phyloP scores from a whole-genome alignment of 64 coral and sea anemone species.

The Pocillopora verrucosa region DNA sequence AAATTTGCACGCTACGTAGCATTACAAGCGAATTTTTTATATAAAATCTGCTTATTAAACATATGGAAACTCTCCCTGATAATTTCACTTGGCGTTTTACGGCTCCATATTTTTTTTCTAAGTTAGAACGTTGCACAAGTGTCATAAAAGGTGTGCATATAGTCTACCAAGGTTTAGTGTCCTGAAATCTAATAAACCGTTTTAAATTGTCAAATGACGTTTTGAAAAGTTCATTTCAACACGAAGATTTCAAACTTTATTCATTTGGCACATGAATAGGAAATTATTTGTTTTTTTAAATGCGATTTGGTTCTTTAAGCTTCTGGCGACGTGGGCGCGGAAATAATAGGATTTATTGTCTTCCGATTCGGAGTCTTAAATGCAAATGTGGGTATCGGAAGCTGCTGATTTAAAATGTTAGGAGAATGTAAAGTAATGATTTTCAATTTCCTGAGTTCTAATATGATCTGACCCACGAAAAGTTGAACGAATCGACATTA shows the following conservation, averaged over 20 bases:
- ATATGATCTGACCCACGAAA: not conserved
- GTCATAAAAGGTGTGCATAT: no score
- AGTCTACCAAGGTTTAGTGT: not conserved
- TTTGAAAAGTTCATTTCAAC: not conserved
- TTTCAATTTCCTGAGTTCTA: not conserved
- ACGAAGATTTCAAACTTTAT: not conserved
- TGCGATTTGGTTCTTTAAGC: not conserved
- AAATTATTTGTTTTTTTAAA: not conserved
- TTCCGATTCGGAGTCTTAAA: not conserved
- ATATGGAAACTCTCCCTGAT: no score
- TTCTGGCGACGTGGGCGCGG: not conserved
- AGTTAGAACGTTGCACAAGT: no score
- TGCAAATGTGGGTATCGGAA: not conserved
- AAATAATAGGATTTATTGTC: constrained; percentile 8
- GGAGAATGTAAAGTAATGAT: not conserved
- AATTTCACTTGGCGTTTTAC: no score
- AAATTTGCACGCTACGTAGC: no score
- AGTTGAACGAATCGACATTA: not conserved
- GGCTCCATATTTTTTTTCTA: no score
- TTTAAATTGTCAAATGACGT: not conserved
- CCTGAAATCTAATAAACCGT: not conserved
- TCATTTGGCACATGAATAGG: not conserved
- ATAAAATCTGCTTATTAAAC: no score
- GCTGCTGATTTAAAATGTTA: not conserved
- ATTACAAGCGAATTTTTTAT: not conserved